Evolutionary conservation across 2,113 vertebrate genomes (phyloP), one percentile per base, ranked within the genome.

Genomic region (Larimichthys crocea): DNA sequence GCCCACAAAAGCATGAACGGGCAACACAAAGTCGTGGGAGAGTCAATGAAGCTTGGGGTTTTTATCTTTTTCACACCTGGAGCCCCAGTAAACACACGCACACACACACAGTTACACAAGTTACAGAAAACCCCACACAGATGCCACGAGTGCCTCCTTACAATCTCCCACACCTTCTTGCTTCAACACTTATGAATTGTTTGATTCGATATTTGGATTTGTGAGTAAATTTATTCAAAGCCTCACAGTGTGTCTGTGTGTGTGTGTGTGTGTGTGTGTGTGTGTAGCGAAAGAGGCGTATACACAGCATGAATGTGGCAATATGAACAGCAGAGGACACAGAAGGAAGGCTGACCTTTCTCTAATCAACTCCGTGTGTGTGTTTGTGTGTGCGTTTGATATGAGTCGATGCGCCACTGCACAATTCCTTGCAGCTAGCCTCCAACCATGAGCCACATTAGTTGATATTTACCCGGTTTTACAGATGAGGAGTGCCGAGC

Each of bases 301-400:
- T 46, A 61, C 5, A 0, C 52, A 50, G 50, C 42, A 24, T 69
- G 59, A 59, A 63, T 74, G 69, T 74, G 57, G 26, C 53, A 56
- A 63, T 35, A 20, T 35, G 55, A 84, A 74, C 63, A 83, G 60
- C 26, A 50, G 65, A 84, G 71, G 55, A 86, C 55, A 68, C 75
- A 76, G 82, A 88, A 59, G 80, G 84, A 80, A 79, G 56, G 69
- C 2, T 86, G 79, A 88, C 83, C 88, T 89, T 78, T 79, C 70
- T 86, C 70, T 84, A 79, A 86, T 86, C 80, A 75, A 56, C 70
- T 84, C 15, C 10, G 29, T 55, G 53, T 55, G 53, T 81, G 52
- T 79, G 11, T 59, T 14, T 64, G 10, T 53, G 26, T 63, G 7
- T 69, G 22, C 16, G 9, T 81, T 79, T 40, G n/a, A 73, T 69